Evolutionary conservation across 2,888 invertebrate genomes (phyloP).

Genomic region (Lathronympha strigana): DNA sequence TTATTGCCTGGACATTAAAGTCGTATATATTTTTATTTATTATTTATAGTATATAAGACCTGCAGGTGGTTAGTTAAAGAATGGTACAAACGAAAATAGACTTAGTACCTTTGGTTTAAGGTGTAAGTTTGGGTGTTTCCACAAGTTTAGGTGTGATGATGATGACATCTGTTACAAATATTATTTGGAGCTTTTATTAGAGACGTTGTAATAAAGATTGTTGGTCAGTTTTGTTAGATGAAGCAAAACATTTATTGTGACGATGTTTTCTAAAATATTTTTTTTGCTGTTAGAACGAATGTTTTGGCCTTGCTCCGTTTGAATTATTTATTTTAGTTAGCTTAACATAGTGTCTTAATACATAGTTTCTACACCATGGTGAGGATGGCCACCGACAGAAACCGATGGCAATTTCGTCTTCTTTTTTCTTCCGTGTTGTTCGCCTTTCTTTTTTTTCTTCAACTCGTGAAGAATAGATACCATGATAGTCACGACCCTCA

Average conservation of each 20-base stretch:
- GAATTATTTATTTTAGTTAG: background rate
- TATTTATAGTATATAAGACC: no score
- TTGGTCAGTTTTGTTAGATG: background rate
- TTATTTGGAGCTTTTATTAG: conserved; percentile 24
- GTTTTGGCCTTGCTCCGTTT: background rate
- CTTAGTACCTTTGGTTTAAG: background rate
- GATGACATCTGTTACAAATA: conserved; percentile 33
- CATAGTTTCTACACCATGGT: no score
- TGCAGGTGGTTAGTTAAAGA: no score
- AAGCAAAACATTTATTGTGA: background rate
- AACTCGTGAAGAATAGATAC: no score
- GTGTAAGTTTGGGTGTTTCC: background rate
- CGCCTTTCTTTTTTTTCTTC: no score
- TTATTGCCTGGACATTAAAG: no score
- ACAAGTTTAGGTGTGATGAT: conserved; percentile 12
- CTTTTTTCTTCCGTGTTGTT: no score
- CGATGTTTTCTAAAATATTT: conserved; percentile 10
- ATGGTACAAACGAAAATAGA: background rate
- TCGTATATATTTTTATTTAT: no score
- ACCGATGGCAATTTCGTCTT: no score
- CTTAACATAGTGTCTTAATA: no score
- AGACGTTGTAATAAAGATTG: background rate
- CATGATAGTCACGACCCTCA: no score
- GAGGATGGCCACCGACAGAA: no score
- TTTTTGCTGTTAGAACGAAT: background rate